phyloP scores from a whole-genome alignment of 1,140 invertebrate genomes.

The Diploscapter pachys region DNA sequence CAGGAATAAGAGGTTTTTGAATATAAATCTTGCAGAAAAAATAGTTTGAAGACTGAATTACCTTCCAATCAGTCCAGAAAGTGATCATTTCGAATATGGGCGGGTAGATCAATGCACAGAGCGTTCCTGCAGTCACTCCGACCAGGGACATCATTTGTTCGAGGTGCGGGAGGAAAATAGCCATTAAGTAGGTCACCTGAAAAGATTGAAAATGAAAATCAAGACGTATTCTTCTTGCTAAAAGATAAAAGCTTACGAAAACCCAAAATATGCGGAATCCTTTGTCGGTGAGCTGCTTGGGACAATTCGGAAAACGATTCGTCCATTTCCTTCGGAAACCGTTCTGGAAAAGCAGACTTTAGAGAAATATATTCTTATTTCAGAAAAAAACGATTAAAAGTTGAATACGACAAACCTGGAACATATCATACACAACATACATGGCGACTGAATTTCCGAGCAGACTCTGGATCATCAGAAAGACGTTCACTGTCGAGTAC shows the following conservation, averaged over 20 bases:
- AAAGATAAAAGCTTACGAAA: neutral
- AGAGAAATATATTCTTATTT: no score
- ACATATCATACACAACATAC: constrained; percentile 59
- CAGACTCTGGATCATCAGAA: constrained; percentile 55
- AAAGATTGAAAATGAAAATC: constrained; percentile 50
- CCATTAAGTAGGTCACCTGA: constrained; percentile 68
- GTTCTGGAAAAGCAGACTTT: constrained; percentile 32
- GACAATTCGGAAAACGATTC: constrained; percentile 48
- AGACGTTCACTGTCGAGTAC: constrained; percentile 56
- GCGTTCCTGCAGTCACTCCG: constrained; percentile 81
- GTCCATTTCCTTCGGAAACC: constrained; percentile 54
- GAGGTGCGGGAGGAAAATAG: constrained; percentile 78
- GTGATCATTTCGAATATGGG: constrained; percentile 81
- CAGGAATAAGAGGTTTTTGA: no score
- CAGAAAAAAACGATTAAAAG: no score
- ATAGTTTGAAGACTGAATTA: constrained; percentile 5
- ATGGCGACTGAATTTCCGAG: constrained; percentile 58
- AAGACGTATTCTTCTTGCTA: constrained; percentile 6
- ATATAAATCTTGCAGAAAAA: no score
- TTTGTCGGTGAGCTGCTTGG: constrained; percentile 51
- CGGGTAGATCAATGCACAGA: constrained; percentile 83
- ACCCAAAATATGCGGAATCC: neutral
- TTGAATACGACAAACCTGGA: constrained; percentile 14
- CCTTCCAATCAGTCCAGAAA: constrained; percentile 61
- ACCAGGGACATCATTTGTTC: constrained; percentile 84